Percentiles rank a stretch among this genome's conserved stretches.
Conservation (phyloP, 1,140 invertebrate species). For the Lithobius niger region DNA sequence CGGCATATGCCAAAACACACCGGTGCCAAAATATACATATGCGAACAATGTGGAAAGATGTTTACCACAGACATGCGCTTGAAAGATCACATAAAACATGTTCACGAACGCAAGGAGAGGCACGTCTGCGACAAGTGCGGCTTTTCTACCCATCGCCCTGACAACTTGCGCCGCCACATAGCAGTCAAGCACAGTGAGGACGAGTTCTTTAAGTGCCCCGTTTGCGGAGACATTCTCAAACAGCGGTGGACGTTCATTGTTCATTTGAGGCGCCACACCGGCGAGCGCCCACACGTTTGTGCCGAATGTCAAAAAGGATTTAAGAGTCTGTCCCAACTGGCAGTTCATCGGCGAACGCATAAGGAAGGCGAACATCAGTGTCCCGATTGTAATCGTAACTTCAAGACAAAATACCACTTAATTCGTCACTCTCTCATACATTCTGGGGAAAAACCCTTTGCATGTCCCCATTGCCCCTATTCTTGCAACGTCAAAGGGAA, state of each 20-base stretch:
- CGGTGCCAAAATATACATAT: conserved; percentile 20
- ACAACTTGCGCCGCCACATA: conserved; percentile 21
- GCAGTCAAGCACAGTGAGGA: conserved; percentile 1
- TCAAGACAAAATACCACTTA: conserved; percentile 21
- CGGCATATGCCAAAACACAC: conserved; percentile 20
- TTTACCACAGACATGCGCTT: conserved; percentile 19
- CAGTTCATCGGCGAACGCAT: conserved; percentile 3
- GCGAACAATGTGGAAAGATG: conserved; percentile 22
- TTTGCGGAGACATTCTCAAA: conserved; percentile 8
- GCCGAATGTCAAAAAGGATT: conserved; percentile 24
- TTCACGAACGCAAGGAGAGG: conserved; percentile 13
- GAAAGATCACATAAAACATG: conserved; percentile 15
- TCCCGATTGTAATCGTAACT: conserved; percentile 15
- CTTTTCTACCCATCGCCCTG: conserved; percentile 19
- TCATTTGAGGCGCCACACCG: conserved; percentile 35
- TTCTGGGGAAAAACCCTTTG: conserved; percentile 27
- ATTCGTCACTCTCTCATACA: conserved; percentile 31
- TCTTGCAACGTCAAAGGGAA: conserved; percentile 15
- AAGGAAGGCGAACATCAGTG: conserved; percentile 12
- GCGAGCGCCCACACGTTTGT: conserved; percentile 29
- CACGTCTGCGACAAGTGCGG: conserved; percentile 19
- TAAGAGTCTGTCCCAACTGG: conserved; percentile 8
- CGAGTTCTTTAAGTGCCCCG: conserved; percentile 8
- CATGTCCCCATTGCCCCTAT: conserved; percentile 19
- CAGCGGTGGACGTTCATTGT: conserved; percentile 19